These are phyloP conservation scores for Eurypyga helias DNA, from an alignment of 2,113 vertebrate genomes.

Conservation along the genomic window DNA sequence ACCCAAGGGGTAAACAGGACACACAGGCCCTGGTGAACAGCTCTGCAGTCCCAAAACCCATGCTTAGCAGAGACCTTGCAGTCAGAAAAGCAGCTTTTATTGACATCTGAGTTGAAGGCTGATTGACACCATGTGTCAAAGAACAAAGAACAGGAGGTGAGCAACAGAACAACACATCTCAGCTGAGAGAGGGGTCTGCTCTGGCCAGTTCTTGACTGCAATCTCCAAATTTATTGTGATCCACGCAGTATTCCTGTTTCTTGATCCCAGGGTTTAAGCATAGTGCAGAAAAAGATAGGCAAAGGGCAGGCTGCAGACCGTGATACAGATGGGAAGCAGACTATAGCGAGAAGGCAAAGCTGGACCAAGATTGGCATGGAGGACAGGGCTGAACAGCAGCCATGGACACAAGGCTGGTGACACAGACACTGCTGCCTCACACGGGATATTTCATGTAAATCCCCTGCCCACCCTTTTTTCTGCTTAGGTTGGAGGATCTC, in stretches of 20 bases:
- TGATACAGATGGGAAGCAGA: neutral
- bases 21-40: neutral
- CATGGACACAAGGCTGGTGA: neutral
- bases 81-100: neutral
- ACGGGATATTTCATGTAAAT: neutral
- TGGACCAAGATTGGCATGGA: neutral
- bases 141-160: neutral
- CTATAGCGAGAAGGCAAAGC: neutral
- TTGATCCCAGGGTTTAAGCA: neutral
- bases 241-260: neutral
- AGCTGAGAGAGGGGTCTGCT: neutral
- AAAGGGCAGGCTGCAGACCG: neutral
- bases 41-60: neutral
- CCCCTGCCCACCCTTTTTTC: neutral
- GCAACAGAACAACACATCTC: neutral
- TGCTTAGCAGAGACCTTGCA: neutral
- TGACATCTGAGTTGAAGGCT: neutral
- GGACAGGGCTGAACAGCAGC: neutral
- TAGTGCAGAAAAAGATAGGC: neutral
- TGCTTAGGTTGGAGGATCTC: neutral
- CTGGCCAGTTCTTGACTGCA: neutral
- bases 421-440: neutral
- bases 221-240: neutral
- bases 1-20: neutral
- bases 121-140: neutral